Evolutionary conservation across 2,113 vertebrate genomes (phyloP), one percentile per base, ranked within the genome.

Genomic region (Dicrurus megarhynchus): DNA sequence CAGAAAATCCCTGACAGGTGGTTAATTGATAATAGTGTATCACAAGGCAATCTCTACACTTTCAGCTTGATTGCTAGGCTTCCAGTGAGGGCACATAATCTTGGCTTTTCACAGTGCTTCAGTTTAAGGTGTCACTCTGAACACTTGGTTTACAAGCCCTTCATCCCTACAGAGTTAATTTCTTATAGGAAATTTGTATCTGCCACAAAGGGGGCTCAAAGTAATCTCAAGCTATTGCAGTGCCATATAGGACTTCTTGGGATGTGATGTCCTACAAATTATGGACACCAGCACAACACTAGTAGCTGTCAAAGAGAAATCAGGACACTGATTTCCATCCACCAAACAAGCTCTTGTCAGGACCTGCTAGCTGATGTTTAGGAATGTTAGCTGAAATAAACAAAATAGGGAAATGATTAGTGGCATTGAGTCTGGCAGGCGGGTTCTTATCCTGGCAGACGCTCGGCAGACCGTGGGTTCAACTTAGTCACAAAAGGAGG

Each of bases 1-100:
- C 55, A 88, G 82, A 88, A 97, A 94, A 87, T 70, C 93, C 71
- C 95, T 77, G 63, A 75, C 92, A 94, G 93, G 75, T 96, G 93
- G 71, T 61, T 96, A 97, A 96, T 92, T 96, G 90, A 91, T 84
- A 92, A 56, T 22, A 75, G 16, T 11, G 10, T 59, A 93, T 46
- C 68, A 70, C 3, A 1, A 77, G 60, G 39, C 47, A 46, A 86
- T 26, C 63, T 79, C 84, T 63, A 32, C 0, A 0, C 65, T 83
- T 74, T n/a, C 7, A 5, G n/a, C 42, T 74, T 93, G 90, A 88
- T 50, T 80, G 75, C 55, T 47, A 80, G 68, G 35, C 56, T 88
- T 84, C 85, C 60, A 88, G 50, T 44, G 30, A 90, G 82, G 55
- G n/a, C 63, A 73, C 2, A 0, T 41, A 55, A 70, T 65, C 79